A percentile compares a stretch with the other conserved stretches of the same genome.
phyloP scores from a whole-genome alignment of 2,113 vertebrate species.

The Mohoua ochrocephala region DNA sequence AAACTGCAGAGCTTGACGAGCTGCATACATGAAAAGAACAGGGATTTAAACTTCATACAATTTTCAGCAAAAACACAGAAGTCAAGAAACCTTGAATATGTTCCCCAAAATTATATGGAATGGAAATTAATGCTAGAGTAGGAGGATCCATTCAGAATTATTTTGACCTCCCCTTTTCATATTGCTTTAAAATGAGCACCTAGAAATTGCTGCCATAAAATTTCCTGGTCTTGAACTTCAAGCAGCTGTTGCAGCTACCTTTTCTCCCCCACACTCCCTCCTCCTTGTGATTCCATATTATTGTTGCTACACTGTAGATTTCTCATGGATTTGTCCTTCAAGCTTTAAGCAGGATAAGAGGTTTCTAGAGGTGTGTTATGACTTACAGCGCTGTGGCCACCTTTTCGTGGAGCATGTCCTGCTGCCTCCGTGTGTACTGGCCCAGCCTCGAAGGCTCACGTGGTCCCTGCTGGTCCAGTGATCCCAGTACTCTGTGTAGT shows the following conservation, averaged over 20 bases:
- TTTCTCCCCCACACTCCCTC: not conserved
- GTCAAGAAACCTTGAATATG: not conserved
- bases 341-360: not conserved
- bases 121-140: not conserved
- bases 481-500: too few relatives aligned
- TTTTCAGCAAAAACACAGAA: not conserved
- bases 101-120: not conserved
- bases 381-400: accelerated
- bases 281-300: not conserved
- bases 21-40: not conserved
- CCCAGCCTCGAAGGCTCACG: accelerated
- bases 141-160: not conserved
- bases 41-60: not conserved
- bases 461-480: not conserved
- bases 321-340: not conserved
- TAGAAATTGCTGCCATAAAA: not conserved
- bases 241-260: not conserved
- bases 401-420: not conserved
- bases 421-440: not conserved
- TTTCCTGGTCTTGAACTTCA: not conserved
- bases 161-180: not conserved
- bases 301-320: not conserved
- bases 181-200: not conserved
- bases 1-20: not conserved
- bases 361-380: not conserved